Conservation (phyloP, 1,140 invertebrate genomes). For the Panagrolaimus sp. region DNA sequence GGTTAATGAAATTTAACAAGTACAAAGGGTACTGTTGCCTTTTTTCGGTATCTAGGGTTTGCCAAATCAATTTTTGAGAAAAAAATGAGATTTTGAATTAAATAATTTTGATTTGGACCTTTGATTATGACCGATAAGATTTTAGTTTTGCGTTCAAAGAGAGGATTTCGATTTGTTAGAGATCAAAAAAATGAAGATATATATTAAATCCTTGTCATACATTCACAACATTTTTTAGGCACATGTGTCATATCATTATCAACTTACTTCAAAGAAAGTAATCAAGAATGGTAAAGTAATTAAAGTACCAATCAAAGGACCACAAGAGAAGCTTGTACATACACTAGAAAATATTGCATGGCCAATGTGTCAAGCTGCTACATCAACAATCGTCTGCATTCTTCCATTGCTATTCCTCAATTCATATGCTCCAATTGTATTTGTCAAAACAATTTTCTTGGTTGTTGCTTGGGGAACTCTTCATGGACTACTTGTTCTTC, state of each 20-base stretch:
- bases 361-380: constrained; percentile 78
- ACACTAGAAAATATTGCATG: constrained; percentile 79
- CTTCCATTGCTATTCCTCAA: constrained; percentile 74
- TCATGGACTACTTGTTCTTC: constrained; percentile 60
- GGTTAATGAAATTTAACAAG: too few species aligned
- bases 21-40: too few species aligned
- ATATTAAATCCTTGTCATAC: too few species aligned
- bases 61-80: too few species aligned
- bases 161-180: too few species aligned
- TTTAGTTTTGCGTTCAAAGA: too few species aligned
- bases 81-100: too few species aligned
- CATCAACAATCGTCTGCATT: constrained; percentile 84
- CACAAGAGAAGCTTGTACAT: constrained; percentile 47
- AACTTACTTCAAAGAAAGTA: constrained; percentile 63
- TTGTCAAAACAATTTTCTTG: constrained; percentile 60
- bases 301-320: constrained; percentile 45
- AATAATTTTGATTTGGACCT: too few species aligned
- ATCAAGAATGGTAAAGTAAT: constrained; percentile 28
- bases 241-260: constrained; percentile 59
- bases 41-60: too few species aligned
- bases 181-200: too few species aligned
- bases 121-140: too few species aligned
- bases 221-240: constrained; percentile 29
- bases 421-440: constrained; percentile 67
- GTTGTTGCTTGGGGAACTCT: constrained; percentile 58